Evolutionary conservation across 2,113 vertebrate genomes (phyloP).

Genomic region (Colius striatus): DNA sequence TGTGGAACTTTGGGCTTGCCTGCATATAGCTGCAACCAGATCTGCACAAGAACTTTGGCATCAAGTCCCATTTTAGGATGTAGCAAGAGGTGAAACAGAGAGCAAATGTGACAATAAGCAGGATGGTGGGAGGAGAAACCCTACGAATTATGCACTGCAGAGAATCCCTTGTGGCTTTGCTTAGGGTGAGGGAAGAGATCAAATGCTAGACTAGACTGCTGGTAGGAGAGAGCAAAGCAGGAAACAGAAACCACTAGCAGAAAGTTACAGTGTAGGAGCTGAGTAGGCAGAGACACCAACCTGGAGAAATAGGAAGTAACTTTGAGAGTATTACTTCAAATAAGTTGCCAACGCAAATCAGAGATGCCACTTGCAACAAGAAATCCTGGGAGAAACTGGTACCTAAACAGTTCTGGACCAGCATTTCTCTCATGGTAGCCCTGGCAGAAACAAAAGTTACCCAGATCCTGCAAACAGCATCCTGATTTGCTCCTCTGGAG

Average conservation of each 20-base stretch:
- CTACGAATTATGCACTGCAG: not conserved
- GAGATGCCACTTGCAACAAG: not conserved
- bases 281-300: not conserved
- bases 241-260: not conserved
- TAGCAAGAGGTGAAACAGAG: not conserved
- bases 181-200: not conserved
- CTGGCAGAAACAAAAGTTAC: not conserved
- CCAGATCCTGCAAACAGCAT: not conserved
- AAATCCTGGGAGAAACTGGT: not conserved
- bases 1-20: not conserved
- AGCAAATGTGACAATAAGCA: not conserved
- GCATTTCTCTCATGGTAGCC: not conserved
- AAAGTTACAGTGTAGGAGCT: not conserved
- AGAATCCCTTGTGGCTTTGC: not conserved
- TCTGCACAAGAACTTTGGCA: not conserved
- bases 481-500: not conserved
- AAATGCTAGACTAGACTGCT: not conserved
- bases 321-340: conserved; percentile 41
- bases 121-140: not conserved
- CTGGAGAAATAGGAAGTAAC: not conserved
- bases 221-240: not conserved
- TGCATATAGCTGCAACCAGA: not conserved
- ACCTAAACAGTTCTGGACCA: not conserved
- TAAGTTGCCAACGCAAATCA: not conserved
- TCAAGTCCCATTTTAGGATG: not conserved